Base-by-base conservation (phyloP, 2,113 vertebrate genomes). In the Pitta sordida region DNA sequence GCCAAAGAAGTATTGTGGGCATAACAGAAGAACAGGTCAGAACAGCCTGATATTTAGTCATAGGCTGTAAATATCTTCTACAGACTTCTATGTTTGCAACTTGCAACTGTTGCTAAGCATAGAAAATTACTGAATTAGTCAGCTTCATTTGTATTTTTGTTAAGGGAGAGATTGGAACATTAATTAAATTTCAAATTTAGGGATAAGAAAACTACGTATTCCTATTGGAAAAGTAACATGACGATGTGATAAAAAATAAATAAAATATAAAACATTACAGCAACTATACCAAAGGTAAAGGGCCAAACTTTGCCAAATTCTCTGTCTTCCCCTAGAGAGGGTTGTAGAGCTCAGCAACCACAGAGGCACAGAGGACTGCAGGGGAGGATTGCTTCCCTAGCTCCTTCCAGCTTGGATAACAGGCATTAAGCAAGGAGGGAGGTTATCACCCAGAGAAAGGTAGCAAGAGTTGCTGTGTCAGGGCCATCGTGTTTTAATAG, bases 31-130 rank as follows among this genome's bases (percentile, higher is more conserved):
- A 93, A 81, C 4, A 11, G 41, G 84, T 92, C 82, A 92, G 79
- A 96, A 77, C 63, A 91, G 60, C 79, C 83, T 94, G 95, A 76
- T 95, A 90, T 63, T 91, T 93, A 83, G 69, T 86, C 90, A 93
- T 36, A 83, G 75, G 46, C 68, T 90, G 82, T 52, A 95, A 91
- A 95, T 94, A 91, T 59, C 83, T 96, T 80, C 55, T 90, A 77
- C 26, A 91, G 68, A 55, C 49, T 90, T 59, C 37, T 92, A 32
- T 65, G 37, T 93, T 91, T 92, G 82, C 78, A 93, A 76, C 91
- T 91, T 90, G 84, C 82, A 93, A 79, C 87, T 83, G 90, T 89
- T 23, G 5, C 88, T 83, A 91, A 69, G 79, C 88, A 81, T 63
- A 59, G 59, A 79, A 77, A 83, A 90, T 90, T 15, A 59, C 58